phyloP scores from a whole-genome alignment of 2,113 vertebrate species.

The Mesembrinibis cayennensis region DNA sequence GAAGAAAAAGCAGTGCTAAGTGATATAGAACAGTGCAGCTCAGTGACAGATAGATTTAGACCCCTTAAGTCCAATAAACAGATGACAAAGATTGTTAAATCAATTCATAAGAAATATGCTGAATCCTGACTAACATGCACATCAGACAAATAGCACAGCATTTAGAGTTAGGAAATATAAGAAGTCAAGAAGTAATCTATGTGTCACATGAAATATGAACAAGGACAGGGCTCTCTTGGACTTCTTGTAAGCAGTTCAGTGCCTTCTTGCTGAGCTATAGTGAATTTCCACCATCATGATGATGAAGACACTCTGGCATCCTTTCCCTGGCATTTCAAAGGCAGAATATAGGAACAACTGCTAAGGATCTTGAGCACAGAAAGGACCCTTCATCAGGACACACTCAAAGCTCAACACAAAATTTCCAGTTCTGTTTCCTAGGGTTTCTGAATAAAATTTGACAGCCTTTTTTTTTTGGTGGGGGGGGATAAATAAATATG shows the following conservation, averaged over 20 bases:
- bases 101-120: conserved; percentile 19
- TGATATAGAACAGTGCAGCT: not conserved
- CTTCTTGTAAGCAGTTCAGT: not conserved
- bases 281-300: not conserved
- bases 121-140: conserved; percentile 27
- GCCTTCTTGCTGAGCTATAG: conserved; percentile 9
- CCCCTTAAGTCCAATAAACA: not conserved
- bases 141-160: not conserved
- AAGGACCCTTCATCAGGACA: not conserved
- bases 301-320: not conserved
- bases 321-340: not conserved
- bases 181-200: not conserved
- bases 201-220: conserved; percentile 34
- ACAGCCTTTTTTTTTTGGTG: too few species aligned
- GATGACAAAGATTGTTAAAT: conserved; percentile 10
- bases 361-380: not conserved
- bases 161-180: not conserved
- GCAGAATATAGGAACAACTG: not conserved
- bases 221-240: not conserved
- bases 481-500: not conserved
- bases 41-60: conserved; percentile 16
- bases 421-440: not conserved
- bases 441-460: not conserved
- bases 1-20: not conserved
- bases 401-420: not conserved